Conservation (phyloP, 2,797 vertebrate genomes). For the Psittacula echo region DNA sequence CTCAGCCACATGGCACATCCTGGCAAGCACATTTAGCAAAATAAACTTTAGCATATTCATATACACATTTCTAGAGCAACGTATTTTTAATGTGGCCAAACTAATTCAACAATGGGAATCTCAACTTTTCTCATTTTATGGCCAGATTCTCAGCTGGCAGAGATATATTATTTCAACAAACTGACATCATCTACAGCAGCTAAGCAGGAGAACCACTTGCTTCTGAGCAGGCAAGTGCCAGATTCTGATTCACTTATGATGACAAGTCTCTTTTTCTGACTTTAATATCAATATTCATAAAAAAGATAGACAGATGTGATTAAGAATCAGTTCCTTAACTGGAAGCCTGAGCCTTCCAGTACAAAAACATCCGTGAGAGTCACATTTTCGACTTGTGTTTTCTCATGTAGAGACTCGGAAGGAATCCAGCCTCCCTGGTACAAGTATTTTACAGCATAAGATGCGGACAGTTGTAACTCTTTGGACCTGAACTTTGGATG, state of each 20-base stretch:
- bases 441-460: not conserved
- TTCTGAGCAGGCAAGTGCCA: constrained; percentile 39
- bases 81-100: constrained; percentile 68
- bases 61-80: constrained; percentile 58
- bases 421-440: not conserved
- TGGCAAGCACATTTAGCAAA: constrained; percentile 55
- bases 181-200: constrained; percentile 30
- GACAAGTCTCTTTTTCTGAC: constrained; percentile 58
- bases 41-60: constrained; percentile 73
- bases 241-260: constrained; percentile 1
- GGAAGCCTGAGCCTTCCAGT: not conserved
- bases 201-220: not conserved
- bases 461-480: not conserved
- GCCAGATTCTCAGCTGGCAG: constrained; percentile 66
- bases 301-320: constrained; percentile 56
- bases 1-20: constrained; percentile 64
- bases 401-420: not conserved
- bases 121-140: constrained; percentile 59
- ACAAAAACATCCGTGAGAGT: not conserved
- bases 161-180: constrained; percentile 54
- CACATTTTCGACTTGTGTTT: not conserved
- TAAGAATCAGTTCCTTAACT: not conserved
- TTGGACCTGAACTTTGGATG: not conserved
- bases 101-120: constrained; percentile 64
- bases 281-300: constrained; percentile 70